Base-by-base conservation (phyloP, 53 echinoderm and acorn worm species). In the Stichopus horrens region DNA sequence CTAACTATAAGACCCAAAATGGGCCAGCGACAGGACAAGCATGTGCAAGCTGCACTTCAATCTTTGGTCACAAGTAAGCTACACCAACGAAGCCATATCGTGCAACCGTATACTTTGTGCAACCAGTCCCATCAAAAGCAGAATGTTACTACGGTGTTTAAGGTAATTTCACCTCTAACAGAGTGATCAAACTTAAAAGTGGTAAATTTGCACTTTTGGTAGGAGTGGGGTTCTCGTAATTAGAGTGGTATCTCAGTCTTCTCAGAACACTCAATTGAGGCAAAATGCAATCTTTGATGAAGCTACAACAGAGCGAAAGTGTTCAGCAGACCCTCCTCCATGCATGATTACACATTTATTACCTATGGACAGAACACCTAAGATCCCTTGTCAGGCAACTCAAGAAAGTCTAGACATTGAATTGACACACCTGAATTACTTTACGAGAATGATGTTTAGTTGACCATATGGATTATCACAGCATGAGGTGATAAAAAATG, bases 201-300 rank as follows among this genome's bases (percentile, higher is more conserved):
- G 77, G 77, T 4, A 22, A 77, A 77, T 37, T 77, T 22, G 77
- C 77, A 77, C 77, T 0, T 52, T 77, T 77, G 19, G 77, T 77
- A 22, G 77, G 77, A 77, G 77, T 5, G 77, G 52, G 76, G 77
- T 22, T 77, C 77, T 37, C 77, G 77, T 77, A 22, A 77, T 52
- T 77, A 52, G 77, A 22, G 77, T 77, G 77, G 77, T 77, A 77
- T 77, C 77, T 52, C n/a, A n/a, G n/a, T n/a, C n/a, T n/a, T n/a
- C n/a, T n/a, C 77, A 77, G 77, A 5, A 77, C 77, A 19, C 51
- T 77, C 77, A 77, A 77, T 77, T 77, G 77, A 37, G 77, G 23
- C 52, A 22, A 52, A 77, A 77, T 77, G 23, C 77, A 77, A 7
- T 77, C 77, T 77, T 51, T n/a, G n/a, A n/a, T n/a, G n/a, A n/a